Evolutionary conservation across 2,888 invertebrate genomes (phyloP).

Genomic region (Pheosia tremula): DNA sequence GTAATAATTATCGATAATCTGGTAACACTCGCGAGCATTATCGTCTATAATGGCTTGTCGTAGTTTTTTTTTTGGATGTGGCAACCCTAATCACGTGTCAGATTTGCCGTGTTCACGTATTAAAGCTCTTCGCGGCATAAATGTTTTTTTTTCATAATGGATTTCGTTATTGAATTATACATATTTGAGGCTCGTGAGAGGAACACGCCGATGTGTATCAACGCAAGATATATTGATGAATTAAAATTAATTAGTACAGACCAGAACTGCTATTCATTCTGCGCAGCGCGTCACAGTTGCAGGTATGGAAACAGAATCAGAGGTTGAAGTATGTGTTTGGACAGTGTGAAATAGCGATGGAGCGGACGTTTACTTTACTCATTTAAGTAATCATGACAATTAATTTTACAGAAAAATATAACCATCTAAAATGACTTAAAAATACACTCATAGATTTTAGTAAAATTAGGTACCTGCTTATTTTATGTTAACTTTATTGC

Average conservation of each 20-base stretch:
- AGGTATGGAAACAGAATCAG: too few relatives aligned
- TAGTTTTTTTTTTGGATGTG: conserved; percentile 72
- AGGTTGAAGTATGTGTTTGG: too few relatives aligned
- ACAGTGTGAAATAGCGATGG: too few relatives aligned
- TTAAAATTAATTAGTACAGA: neutral
- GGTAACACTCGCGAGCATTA: conserved; percentile 71
- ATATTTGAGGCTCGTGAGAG: conserved; percentile 43
- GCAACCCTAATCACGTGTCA: conserved; percentile 83
- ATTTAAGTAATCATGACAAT: too few relatives aligned
- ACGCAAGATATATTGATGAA: neutral
- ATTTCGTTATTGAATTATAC: conserved; percentile 63
- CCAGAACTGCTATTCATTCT: neutral
- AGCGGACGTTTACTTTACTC: too few relatives aligned
- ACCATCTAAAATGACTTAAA: too few relatives aligned
- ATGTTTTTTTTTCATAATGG: conserved; percentile 68
- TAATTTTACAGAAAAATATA: too few relatives aligned
- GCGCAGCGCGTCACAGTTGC: neutral
- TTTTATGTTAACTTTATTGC: too few relatives aligned
- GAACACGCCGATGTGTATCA: conserved; percentile 8
- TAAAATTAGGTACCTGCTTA: too few relatives aligned
- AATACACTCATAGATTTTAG: too few relatives aligned
- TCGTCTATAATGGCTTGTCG: conserved; percentile 72
- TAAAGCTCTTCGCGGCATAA: conserved; percentile 61
- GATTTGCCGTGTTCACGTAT: conserved; percentile 74
- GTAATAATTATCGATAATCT: conserved; percentile 83